phyloP scores from a whole-genome alignment of 2,797 vertebrate species.

The Limosa lapponica region DNA sequence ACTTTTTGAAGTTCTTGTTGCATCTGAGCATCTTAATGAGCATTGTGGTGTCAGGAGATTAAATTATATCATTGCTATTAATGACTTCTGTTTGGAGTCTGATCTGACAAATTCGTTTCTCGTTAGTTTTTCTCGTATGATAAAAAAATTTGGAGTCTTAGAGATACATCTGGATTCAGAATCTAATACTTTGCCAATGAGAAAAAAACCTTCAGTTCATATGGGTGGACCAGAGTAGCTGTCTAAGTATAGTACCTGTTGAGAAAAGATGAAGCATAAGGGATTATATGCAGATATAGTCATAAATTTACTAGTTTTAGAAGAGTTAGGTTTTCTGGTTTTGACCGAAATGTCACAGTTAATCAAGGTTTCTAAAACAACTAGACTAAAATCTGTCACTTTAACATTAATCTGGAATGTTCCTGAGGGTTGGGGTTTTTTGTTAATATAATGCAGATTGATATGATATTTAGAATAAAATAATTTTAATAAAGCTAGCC shows the following conservation, averaged over 20 bases:
- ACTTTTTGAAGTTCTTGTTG: neutral
- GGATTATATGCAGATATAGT: neutral
- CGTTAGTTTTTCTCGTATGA: neutral
- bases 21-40: neutral
- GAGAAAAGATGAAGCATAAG: neutral
- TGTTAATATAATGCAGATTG: neutral
- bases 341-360: conserved; percentile 34
- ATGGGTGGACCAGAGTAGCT: neutral
- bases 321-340: conserved; percentile 5
- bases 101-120: neutral
- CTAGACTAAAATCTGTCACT: conserved; percentile 44
- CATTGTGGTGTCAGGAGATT: neutral
- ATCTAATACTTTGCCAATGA: neutral
- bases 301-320: conserved; percentile 4
- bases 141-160: neutral
- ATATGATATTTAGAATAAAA: conserved; percentile 16
- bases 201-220: neutral
- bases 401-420: conserved; percentile 21
- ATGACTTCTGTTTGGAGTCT: neutral
- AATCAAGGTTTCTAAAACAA: conserved; percentile 25
- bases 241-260: neutral
- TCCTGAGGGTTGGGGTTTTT: neutral
- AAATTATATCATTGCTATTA: neutral
- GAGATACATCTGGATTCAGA: neutral
- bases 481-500: conserved; percentile 13